These are phyloP conservation scores for Luidia sarsii DNA, from an alignment of 53 echinoderm and acorn worm genomes.

Conservation along the genomic window DNA sequence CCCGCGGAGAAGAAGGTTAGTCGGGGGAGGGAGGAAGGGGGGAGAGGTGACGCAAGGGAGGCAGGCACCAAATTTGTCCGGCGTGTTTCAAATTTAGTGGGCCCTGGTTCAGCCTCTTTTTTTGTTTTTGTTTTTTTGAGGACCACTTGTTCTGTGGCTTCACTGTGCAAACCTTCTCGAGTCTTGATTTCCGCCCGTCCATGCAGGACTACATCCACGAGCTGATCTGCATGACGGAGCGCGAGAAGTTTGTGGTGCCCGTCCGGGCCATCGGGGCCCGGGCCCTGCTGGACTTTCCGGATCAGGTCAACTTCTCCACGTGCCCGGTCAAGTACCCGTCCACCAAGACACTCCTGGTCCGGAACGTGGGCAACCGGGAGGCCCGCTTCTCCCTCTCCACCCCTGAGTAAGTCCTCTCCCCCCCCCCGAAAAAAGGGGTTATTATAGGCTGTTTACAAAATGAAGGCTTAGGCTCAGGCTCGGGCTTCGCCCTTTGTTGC, in stretches of 20 bases:
- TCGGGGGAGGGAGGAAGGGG: no score
- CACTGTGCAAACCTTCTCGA: no score
- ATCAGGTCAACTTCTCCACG: conserved; percentile 93
- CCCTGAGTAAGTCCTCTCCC: conserved; percentile 80
- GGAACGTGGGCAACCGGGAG: conserved; percentile 94
- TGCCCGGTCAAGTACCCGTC: conserved; percentile 92
- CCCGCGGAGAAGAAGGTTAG: conserved; percentile 95
- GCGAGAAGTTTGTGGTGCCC: conserved; percentile 97
- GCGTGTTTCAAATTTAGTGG: no score
- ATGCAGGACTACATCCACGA: conserved; percentile 92
- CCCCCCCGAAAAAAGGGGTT: no score
- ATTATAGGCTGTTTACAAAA: no score
- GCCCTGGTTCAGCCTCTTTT: no score
- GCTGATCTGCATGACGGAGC: conserved; percentile 97
- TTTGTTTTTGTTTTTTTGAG: no score
- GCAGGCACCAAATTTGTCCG: no score
- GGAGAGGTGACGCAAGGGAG: no score
- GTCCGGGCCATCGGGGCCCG: conserved; percentile 91
- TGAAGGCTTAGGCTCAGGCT: no score
- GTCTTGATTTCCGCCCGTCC: neutral
- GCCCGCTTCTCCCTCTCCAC: conserved; percentile 85
- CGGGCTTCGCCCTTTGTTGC: no score
- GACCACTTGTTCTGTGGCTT: no score
- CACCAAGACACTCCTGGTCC: conserved; percentile 86
- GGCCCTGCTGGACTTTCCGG: conserved; percentile 96